Evolutionary conservation across 2,888 invertebrate genomes (phyloP), one percentile per base, ranked within the genome.

Genomic region (Strigamia maritima): DNA sequence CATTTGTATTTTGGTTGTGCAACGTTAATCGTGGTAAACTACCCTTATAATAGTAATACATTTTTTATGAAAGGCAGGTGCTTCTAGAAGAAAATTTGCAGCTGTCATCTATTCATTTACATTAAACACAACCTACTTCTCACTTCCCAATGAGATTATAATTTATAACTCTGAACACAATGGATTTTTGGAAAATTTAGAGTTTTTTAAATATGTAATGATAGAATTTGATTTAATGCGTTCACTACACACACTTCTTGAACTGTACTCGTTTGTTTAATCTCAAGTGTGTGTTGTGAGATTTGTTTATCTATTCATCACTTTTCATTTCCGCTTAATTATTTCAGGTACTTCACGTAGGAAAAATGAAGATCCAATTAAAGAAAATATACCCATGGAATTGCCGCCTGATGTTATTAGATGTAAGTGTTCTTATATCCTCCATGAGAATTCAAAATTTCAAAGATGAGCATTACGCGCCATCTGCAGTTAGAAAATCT

Each of bases 401-500:
- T 88, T 95, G 84, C 95, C 95, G 81, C 94, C 95, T 83, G 95
- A 94, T 88, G 96, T 97, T 84, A 92, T 94, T 83, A 91, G 96
- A 91, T 93, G 94, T 95, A 89, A 87, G 86, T 83, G 38, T 35
- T 10, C 31, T 31, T 22, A 19, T 22, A 19, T 22, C 19, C 19
- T 65, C 8, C 31, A 10, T 35, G 35, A 0, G 35, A 35, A 35
- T 35, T 35, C 35, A 35, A 35, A 8, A n/a, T 26, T 76, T 28
- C 35, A 8, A 28, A 8, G 49, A 54, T 80, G 2, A 24, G n/a
- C 19, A 22, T 31, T 16, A 26, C 14, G 35, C 70, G 70, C 70
- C 70, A 70, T 54, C 65, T 79, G 35, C 35, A 10, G 35, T 35
- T 35, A 35, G 35, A 35, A 35, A 35, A 35, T 6, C 35, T 6